Evolutionary conservation across 2,113 vertebrate genomes (phyloP).

Genomic region (Petromus typicus): DNA sequence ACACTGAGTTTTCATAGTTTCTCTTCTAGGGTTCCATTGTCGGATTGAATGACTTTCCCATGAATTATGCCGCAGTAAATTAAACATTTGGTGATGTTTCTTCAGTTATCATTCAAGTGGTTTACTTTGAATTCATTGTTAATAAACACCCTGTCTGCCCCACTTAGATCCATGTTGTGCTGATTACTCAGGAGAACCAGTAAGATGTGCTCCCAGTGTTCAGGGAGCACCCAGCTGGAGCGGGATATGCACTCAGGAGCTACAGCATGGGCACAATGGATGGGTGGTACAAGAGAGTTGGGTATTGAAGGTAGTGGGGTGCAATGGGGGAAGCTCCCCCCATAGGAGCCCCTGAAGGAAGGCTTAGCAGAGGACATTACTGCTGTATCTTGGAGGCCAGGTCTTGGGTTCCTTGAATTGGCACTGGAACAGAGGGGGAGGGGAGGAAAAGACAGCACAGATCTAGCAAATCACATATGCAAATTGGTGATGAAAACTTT

Average conservation of each 20-base stretch:
- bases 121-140: constrained; percentile 20
- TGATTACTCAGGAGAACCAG: neutral
- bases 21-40: constrained; percentile 44
- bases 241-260: neutral
- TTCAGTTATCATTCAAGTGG: neutral
- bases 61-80: constrained; percentile 31
- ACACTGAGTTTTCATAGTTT: constrained; percentile 26
- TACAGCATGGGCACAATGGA: fast-evolving
- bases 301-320: no score
- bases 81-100: constrained; percentile 18
- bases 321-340: neutral
- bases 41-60: constrained; percentile 26
- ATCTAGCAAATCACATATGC: neutral
- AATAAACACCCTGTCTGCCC: neutral
- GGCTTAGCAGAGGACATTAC: neutral
- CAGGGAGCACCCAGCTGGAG: neutral
- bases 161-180: neutral
- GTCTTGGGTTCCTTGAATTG: neutral
- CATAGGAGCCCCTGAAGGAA: neutral
- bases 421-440: neutral
- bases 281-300: neutral
- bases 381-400: neutral
- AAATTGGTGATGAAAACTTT: neutral
- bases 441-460: neutral
- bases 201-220: neutral